Evolutionary conservation across 1,140 invertebrate genomes (phyloP).

Genomic region (Trichonephila clavipes): DNA sequence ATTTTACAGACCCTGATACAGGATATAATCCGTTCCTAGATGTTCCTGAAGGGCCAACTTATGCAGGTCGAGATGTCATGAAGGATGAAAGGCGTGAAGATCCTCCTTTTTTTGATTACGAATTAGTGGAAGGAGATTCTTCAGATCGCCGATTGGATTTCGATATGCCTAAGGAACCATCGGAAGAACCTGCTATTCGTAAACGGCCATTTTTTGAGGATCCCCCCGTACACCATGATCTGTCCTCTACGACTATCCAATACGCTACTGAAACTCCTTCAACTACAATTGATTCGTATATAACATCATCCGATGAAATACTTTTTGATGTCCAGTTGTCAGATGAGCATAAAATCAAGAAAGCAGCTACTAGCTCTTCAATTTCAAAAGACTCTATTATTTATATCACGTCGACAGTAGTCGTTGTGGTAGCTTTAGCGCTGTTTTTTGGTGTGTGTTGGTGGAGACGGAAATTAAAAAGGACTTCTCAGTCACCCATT

Average conservation of each 20-base stretch:
- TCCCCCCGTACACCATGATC: neutral
- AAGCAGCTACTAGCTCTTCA: neutral
- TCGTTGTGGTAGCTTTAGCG: neutral
- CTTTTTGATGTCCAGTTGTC: neutral
- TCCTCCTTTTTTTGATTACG: constrained; percentile 24
- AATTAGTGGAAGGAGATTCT: constrained; percentile 56
- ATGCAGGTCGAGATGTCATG: constrained; percentile 48
- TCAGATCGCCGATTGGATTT: neutral
- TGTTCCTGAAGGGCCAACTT: constrained; percentile 36
- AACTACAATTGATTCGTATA: neutral
- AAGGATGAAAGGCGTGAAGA: constrained; percentile 44
- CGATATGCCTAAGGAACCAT: neutral
- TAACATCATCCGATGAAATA: neutral
- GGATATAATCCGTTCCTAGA: constrained; percentile 64
- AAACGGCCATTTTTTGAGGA: constrained; percentile 11
- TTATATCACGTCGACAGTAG: constrained; percentile 12
- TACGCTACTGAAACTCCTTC: neutral
- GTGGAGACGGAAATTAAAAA: constrained; percentile 54
- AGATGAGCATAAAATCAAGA: neutral
- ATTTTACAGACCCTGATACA: constrained; percentile 64
- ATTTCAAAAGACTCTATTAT: constrained; percentile 18
- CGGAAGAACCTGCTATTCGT: neutral
- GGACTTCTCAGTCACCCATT: neutral
- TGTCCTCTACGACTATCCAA: neutral
- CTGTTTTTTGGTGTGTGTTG: constrained; percentile 32